Conservation (phyloP, 2,888 invertebrate species). For the Dryomyza anilis region DNA sequence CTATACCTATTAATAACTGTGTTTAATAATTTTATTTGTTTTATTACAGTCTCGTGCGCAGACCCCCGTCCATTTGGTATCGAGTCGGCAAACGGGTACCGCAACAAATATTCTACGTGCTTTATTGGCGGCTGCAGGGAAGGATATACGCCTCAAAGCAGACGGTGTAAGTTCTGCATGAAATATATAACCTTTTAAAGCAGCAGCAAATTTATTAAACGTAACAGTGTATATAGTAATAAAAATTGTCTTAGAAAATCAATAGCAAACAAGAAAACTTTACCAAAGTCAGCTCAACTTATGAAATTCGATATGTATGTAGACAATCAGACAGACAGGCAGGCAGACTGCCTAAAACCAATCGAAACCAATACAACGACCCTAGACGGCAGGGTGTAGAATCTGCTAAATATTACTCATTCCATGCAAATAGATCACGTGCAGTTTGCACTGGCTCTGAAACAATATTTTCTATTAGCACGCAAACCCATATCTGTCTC, state of each 20-base stretch:
- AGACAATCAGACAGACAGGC: not conserved
- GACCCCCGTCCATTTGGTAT: constrained; percentile 93
- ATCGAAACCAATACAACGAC: not conserved
- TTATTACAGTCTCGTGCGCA: constrained; percentile 81
- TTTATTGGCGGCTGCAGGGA: constrained; percentile 84
- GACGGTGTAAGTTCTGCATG: constrained; percentile 79
- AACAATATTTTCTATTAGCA: constrained; percentile 46
- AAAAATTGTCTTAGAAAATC: not conserved
- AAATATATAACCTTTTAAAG: not conserved
- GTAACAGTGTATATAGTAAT: not conserved
- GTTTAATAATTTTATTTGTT: not conserved
- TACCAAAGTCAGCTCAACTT: constrained; percentile 15
- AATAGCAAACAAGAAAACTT: constrained; percentile 1
- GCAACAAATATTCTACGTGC: constrained; percentile 89
- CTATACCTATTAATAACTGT: not conserved
- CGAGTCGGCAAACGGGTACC: constrained; percentile 89
- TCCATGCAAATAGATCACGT: not conserved
- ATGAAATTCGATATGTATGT: constrained; percentile 10
- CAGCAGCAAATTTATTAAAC: not conserved
- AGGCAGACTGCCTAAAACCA: not conserved
- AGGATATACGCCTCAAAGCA: constrained; percentile 83
- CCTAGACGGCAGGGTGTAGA: constrained; percentile 1
- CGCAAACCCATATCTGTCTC: too few relatives aligned
- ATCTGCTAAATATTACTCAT: not conserved
- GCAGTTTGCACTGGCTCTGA: not conserved